A percentile compares a stretch with the other conserved stretches of the same genome.
Evolutionary conservation across 2,113 vertebrate genomes (phyloP).

Genomic region (Paramisgurnus dabryanus): DNA sequence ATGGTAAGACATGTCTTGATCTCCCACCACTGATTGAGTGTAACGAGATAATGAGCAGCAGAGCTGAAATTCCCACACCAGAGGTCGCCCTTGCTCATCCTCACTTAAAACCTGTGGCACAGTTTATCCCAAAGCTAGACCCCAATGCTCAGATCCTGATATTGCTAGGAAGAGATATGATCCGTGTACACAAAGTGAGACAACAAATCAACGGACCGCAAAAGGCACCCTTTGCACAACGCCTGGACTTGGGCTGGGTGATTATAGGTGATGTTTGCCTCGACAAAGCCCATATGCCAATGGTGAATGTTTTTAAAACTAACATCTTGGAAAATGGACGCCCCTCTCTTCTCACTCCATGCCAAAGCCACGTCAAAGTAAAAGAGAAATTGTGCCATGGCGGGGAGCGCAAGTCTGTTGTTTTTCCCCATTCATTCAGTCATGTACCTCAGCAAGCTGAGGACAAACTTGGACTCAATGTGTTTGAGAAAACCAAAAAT

Average conservation of each 20-base stretch:
- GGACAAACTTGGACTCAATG: background rate
- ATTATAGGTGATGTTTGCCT: slow-evolving; percentile 39
- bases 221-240: slow-evolving; percentile 32
- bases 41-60: slow-evolving; percentile 22
- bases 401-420: background rate
- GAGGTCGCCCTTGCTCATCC: slow-evolving; percentile 12
- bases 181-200: slow-evolving; percentile 45
- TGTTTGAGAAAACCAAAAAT: slow-evolving; percentile 17
- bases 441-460: background rate
- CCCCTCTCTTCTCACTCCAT: slow-evolving; percentile 11
- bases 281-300: slow-evolving; percentile 24
- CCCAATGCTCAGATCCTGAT: slow-evolving; percentile 26
- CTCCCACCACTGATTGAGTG: slow-evolving; percentile 29
- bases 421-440: background rate
- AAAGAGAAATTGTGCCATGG: slow-evolving; percentile 37
- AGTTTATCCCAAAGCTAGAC: slow-evolving; percentile 33
- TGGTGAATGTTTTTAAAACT: slow-evolving; percentile 26
- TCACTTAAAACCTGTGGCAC: background rate
- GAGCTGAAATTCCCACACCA: slow-evolving; percentile 18
- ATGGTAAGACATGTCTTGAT: background rate
- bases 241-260: slow-evolving; percentile 49
- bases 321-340: slow-evolving; percentile 28
- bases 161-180: slow-evolving; percentile 21
- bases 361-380: background rate
- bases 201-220: slow-evolving; percentile 39